These are phyloP conservation scores for Prosopocoilus inquinatus DNA, from an alignment of 2,888 invertebrate species.

Conservation along the genomic window DNA sequence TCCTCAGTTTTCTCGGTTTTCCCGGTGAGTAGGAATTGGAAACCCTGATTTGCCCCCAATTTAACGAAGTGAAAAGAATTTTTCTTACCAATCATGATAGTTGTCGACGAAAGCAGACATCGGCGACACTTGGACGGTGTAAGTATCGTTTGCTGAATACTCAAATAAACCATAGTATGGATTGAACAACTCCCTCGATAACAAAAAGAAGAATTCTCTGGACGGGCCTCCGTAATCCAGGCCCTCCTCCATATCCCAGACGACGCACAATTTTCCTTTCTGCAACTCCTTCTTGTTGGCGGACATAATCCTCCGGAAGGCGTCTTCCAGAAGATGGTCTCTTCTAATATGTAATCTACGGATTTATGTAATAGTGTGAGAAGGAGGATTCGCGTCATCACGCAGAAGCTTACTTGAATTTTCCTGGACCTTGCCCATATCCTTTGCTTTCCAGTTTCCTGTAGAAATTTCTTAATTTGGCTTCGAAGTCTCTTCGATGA, in stretches of 20 bases:
- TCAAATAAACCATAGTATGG: conserved; percentile 98
- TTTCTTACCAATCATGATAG: conserved; percentile 85
- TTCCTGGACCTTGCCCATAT: conserved; percentile 95
- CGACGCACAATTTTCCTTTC: conserved; percentile 90
- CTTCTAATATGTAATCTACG: conserved; percentile 86
- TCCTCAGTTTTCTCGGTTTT: too few species aligned
- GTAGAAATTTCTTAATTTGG: conserved; percentile 92
- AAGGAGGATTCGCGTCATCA: background rate
- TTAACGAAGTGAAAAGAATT: conserved; percentile 1
- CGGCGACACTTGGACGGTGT: conserved; percentile 93
- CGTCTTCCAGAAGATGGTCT: conserved; percentile 92
- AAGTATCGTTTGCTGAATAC: conserved; percentile 96
- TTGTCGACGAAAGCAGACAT: conserved; percentile 97
- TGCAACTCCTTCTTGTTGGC: conserved; percentile 93
- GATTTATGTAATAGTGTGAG: background rate
- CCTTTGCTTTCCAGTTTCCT: conserved; percentile 94
- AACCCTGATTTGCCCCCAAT: too few species aligned
- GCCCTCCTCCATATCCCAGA: conserved; percentile 94
- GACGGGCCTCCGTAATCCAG: conserved; percentile 98
- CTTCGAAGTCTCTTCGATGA: conserved; percentile 90
- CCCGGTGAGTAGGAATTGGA: too few species aligned
- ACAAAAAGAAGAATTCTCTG: conserved; percentile 94
- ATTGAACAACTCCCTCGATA: conserved; percentile 96
- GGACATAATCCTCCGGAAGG: conserved; percentile 94
- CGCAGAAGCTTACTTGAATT: conserved; percentile 84